phyloP scores from a whole-genome alignment of 2,113 vertebrate genomes.

The Notothenia coriiceps region DNA sequence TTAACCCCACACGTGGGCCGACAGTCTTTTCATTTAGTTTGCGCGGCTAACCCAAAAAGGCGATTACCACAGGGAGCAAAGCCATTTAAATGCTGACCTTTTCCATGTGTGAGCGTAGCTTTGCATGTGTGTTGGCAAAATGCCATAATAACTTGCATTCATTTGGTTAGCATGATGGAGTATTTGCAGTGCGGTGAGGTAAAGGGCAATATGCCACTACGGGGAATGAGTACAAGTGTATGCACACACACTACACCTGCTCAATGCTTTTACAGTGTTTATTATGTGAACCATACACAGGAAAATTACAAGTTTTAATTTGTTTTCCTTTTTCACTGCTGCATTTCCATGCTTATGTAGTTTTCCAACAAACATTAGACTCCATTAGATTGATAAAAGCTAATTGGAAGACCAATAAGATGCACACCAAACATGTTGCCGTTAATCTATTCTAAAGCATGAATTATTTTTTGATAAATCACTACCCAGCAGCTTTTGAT shows the following conservation, averaged over 20 bases:
- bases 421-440: slow-evolving; percentile 39
- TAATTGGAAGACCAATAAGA: slow-evolving; percentile 43
- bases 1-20: slow-evolving; percentile 69
- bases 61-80: slow-evolving; percentile 74
- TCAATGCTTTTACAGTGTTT: slow-evolving; percentile 24
- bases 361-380: slow-evolving; percentile 21
- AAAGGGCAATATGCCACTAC: slow-evolving; percentile 76
- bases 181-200: slow-evolving; percentile 60
- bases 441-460: slow-evolving; percentile 23
- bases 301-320: slow-evolving; percentile 18
- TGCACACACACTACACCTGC: slow-evolving; percentile 1
- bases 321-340: slow-evolving; percentile 12
- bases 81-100: slow-evolving; percentile 83
- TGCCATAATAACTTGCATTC: slow-evolving; percentile 63
- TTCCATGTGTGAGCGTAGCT: slow-evolving; percentile 60
- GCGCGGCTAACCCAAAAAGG: slow-evolving; percentile 75
- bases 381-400: slow-evolving; percentile 43
- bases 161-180: slow-evolving; percentile 68
- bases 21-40: slow-evolving; percentile 78
- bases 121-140: slow-evolving; percentile 16
- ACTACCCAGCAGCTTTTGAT: slow-evolving; percentile 42
- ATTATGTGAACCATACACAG: not conserved
- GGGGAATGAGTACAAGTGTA: slow-evolving; percentile 48
- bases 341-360: slow-evolving; percentile 6
- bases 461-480: slow-evolving; percentile 48